phyloP scores from a whole-genome alignment of 2,888 invertebrate species.

The Sarcophaga rosellei region DNA sequence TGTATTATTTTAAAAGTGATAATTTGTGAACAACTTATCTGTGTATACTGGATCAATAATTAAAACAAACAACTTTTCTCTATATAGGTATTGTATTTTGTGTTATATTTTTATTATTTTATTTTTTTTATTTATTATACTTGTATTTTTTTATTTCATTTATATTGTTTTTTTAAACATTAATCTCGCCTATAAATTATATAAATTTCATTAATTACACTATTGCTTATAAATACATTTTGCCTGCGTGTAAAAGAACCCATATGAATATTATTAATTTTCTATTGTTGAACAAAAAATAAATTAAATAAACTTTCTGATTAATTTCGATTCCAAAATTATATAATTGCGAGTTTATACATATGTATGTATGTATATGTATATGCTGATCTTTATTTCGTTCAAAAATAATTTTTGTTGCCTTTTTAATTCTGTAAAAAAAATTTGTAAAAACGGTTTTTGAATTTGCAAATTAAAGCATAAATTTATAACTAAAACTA shows the following conservation, averaged over 20 bases:
- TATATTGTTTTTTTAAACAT: background rate
- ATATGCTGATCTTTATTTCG: no score
- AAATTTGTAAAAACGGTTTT: no score
- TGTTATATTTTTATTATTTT: background rate
- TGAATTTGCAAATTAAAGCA: background rate
- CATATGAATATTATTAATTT: background rate
- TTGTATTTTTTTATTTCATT: background rate
- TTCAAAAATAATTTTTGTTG: no score
- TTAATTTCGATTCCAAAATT: no score
- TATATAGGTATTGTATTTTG: background rate
- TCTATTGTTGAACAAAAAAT: background rate
- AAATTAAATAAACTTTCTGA: no score
- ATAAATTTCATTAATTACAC: background rate
- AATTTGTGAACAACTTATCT: no score
- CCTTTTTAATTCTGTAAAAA: no score
- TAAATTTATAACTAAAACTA: background rate
- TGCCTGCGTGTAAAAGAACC: background rate
- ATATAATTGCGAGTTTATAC: no score
- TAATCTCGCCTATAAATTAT: background rate
- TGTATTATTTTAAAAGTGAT: no score
- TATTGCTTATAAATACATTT: slow-evolving; percentile 3
- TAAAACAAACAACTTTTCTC: no score
- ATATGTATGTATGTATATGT: no score
- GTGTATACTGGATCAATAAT: no score
- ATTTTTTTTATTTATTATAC: background rate